A percentile compares a stretch with the other conserved stretches of the same genome.
These are phyloP conservation scores for Drosophila prosaltans DNA, from an alignment of 1,140 invertebrate genomes.

Conservation along the genomic window DNA sequence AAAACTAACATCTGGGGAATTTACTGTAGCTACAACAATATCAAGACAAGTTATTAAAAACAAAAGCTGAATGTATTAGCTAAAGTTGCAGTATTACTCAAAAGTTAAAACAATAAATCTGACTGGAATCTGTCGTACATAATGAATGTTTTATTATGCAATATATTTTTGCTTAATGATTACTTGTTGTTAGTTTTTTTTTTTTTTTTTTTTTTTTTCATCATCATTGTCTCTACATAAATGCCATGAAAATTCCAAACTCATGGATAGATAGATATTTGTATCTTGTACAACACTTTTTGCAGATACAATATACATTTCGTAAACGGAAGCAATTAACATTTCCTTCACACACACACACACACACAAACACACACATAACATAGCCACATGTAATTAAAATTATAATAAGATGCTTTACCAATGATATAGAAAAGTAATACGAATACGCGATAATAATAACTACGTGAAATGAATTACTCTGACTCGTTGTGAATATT, in stretches of 20 bases:
- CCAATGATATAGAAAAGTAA: constrained; percentile 68
- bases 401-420: constrained; percentile 80
- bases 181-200: background rate
- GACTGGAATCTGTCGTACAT: background rate
- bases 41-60: background rate
- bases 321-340: constrained; percentile 79
- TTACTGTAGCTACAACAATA: no score
- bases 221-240: background rate
- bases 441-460: constrained; percentile 56
- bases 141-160: background rate
- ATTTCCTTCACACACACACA: constrained; percentile 47
- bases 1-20: no score
- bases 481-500: constrained; percentile 27
- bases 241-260: constrained; percentile 9
- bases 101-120: background rate
- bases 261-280: background rate
- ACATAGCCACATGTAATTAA: constrained; percentile 76
- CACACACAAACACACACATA: constrained; percentile 31
- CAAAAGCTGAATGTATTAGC: background rate
- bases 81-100: background rate
- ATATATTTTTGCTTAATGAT: background rate
- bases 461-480: constrained; percentile 28
- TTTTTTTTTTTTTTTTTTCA: background rate
- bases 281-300: constrained; percentile 12
- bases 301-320: constrained; percentile 58